phyloP scores from a whole-genome alignment of 2,888 invertebrate genomes.

The Drosophila kambysellisi region DNA sequence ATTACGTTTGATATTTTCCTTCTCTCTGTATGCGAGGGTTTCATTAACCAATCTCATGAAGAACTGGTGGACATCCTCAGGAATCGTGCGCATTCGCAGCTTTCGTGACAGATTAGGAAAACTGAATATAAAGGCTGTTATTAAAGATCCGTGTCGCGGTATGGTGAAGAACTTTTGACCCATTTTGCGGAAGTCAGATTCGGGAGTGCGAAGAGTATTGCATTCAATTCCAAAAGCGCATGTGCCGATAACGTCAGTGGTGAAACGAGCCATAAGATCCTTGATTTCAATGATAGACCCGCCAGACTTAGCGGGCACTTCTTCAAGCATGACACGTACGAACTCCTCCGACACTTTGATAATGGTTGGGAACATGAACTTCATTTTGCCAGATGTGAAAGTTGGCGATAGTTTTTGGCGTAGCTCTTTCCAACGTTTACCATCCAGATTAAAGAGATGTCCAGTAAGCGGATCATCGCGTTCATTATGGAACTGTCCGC shows the following conservation, averaged over 20 bases:
- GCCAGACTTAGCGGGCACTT: conserved; percentile 34
- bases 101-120: conserved; percentile 68
- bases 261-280: conserved; percentile 85
- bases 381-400: conserved; percentile 79
- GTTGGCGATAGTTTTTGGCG: conserved; percentile 84
- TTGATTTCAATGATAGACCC: conserved; percentile 83
- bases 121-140: conserved; percentile 46
- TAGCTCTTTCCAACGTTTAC: conserved; percentile 84
- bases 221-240: conserved; percentile 86
- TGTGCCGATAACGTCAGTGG: conserved; percentile 86
- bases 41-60: conserved; percentile 83
- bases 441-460: conserved; percentile 82
- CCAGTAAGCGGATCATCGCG: conserved; percentile 82
- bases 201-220: conserved; percentile 82
- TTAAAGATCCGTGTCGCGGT: conserved; percentile 40
- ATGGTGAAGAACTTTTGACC: conserved; percentile 54
- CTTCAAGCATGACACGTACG: conserved; percentile 42
- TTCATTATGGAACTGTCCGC: conserved; percentile 80
- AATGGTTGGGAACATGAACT: conserved; percentile 72
- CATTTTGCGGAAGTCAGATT: conserved; percentile 80
- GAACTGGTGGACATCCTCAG: conserved; percentile 76
- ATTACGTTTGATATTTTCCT: conserved; percentile 82
- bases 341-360: conserved; percentile 63
- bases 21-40: conserved; percentile 83
- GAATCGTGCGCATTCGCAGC: conserved; percentile 63